Evolutionary conservation across 2,888 invertebrate genomes (phyloP), one percentile per base, ranked within the genome.

Genomic region (Metalampra italica): DNA sequence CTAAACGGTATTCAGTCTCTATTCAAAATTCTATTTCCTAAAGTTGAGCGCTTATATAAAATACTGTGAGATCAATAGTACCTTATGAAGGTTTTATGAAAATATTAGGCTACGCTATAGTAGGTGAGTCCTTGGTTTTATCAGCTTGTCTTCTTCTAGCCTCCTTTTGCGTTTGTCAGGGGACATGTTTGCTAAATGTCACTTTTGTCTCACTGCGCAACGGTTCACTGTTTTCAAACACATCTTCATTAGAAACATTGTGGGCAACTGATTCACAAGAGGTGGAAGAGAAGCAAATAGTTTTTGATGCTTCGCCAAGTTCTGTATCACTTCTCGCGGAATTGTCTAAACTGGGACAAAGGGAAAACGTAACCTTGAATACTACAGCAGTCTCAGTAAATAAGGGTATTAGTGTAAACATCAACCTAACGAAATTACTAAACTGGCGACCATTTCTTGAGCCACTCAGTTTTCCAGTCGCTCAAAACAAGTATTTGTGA

Each of bases 151-250:
- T 56, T 66, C 62, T 57, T 62, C 68, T 52, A 52, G 68, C 71
- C 78, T 81, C 79, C 78, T 79, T 64, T 85, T 83, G 52, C 87
- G 82, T 71, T 87, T 89, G 59, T 83, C 85, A 57, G 80, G 80
- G 64, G 87, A 77, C 88, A 89, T 88, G 55, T 72, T 84, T 77
- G 55, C 52, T 49, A 47, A 53, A 50, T 62, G 75, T 88, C 84
- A 88, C 79, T 76, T 75, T 42, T 49, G 46, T 51, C 59, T 54
- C 56, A 46, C 46, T 50, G 43, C 56, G 53, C 55, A 54, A 50
- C 57, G 56, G 52, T 29, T 40, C 57, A 63, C 50, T 53, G 47
- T 52, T 47, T 43, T 30, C 15, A 54, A 50, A 54, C 55, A 66
- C 72, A 74, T 73, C 60, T 66, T 71, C 51, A 47, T 54, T 29